These are phyloP conservation scores for Centropus bengalensis DNA, from an alignment of 2,113 vertebrate genomes.

Conservation along the genomic window DNA sequence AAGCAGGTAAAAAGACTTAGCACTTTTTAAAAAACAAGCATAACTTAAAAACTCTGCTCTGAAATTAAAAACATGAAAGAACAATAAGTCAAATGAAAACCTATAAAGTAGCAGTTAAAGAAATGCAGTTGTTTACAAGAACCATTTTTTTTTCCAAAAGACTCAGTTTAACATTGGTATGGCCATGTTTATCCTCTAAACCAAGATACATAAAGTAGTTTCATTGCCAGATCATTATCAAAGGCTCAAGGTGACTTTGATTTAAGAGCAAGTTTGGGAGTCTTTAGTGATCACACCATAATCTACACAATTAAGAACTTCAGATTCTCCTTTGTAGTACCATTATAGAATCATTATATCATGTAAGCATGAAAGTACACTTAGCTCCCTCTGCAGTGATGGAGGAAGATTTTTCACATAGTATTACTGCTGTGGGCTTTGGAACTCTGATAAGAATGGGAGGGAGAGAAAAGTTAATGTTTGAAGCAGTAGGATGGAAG, in stretches of 20 bases:
- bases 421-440: not conserved
- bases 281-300: not conserved
- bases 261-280: not conserved
- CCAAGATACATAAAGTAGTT: not conserved
- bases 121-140: constrained; percentile 32
- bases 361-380: not conserved
- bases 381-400: not conserved
- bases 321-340: not conserved
- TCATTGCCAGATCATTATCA: constrained; percentile 37
- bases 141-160: constrained; percentile 17
- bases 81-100: not conserved
- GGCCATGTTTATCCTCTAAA: not conserved
- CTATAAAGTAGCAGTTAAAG: constrained; percentile 42
- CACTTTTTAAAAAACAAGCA: not conserved
- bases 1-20: not conserved
- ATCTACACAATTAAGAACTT: not conserved
- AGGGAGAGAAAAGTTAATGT: not conserved
- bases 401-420: not conserved
- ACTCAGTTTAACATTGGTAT: not conserved
- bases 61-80: not conserved
- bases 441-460: not conserved
- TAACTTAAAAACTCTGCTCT: not conserved
- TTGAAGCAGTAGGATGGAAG: not conserved
- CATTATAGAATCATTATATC: not conserved
- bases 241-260: not conserved